Evolutionary conservation across 2,888 invertebrate species (phyloP).

Genomic region (Drosophila cognata): DNA sequence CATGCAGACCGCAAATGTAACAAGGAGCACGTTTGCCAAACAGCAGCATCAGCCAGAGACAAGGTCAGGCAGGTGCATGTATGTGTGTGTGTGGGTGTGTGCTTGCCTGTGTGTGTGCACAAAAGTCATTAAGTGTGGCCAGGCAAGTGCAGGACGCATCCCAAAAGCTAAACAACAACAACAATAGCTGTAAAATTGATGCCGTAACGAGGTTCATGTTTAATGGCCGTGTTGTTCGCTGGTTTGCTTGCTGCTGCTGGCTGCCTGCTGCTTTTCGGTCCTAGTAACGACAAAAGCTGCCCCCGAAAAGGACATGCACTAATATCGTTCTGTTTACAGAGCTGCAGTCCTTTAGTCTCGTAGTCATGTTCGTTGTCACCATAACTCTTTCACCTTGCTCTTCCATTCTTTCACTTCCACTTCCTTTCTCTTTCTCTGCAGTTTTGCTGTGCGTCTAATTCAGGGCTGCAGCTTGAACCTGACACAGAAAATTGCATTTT

Average conservation of each 20-base stretch:
- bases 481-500: conserved; percentile 81
- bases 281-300: conserved; percentile 43
- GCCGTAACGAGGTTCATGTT: conserved; percentile 81
- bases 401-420: neutral
- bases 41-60: conserved; percentile 30
- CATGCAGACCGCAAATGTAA: conserved; percentile 67
- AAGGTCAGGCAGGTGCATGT: conserved; percentile 43
- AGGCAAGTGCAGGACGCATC: conserved; percentile 70
- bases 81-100: conserved; percentile 38
- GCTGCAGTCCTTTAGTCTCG: conserved; percentile 32
- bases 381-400: conserved; percentile 14
- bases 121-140: conserved; percentile 79
- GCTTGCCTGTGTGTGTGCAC: conserved; percentile 46
- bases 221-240: conserved; percentile 74
- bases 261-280: conserved; percentile 19
- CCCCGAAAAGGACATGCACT: conserved; percentile 74
- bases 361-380: conserved; percentile 55
- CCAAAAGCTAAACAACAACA: conserved; percentile 60
- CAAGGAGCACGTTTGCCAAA: conserved; percentile 71
- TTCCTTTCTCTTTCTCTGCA: conserved; percentile 3
- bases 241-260: conserved; percentile 20
- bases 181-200: conserved; percentile 45
- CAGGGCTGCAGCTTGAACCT: conserved; percentile 76
- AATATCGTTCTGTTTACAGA: conserved; percentile 52
- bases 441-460: conserved; percentile 20